These are phyloP conservation scores for Oxyura jamaicensis DNA, from an alignment of 2,113 vertebrate species.

Conservation along the genomic window DNA sequence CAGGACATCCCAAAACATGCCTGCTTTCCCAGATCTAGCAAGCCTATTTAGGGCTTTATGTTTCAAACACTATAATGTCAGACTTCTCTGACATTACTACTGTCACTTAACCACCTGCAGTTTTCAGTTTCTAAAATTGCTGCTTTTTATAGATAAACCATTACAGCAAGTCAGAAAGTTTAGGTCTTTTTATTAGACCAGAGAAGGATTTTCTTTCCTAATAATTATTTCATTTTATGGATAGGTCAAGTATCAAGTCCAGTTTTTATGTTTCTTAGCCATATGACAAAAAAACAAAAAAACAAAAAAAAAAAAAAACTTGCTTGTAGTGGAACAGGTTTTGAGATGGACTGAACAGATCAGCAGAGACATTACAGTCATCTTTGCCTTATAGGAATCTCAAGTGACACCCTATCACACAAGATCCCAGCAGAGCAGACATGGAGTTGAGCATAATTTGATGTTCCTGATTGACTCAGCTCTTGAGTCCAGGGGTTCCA, in stretches of 20 bases:
- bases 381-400: not conserved
- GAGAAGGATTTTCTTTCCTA: not conserved
- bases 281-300: not conserved
- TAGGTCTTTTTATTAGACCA: not conserved
- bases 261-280: not conserved
- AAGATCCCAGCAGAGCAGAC: not conserved
- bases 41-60: not conserved
- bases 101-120: rapidly evolving
- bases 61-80: not conserved
- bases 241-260: not conserved
- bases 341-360: not conserved
- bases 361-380: not conserved
- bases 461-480: not conserved
- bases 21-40: not conserved
- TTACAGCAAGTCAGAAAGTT: not conserved
- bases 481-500: not conserved
- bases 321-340: not conserved
- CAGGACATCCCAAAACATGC: not conserved
- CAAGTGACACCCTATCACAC: not conserved
- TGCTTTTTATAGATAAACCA: not conserved
- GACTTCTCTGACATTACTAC: not conserved
- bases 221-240: not conserved
- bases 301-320: not conserved
- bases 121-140: not conserved
- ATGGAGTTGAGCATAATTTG: not conserved